phyloP scores from a whole-genome alignment of 1,140 invertebrate species.

The Tetramorium simillimum region DNA sequence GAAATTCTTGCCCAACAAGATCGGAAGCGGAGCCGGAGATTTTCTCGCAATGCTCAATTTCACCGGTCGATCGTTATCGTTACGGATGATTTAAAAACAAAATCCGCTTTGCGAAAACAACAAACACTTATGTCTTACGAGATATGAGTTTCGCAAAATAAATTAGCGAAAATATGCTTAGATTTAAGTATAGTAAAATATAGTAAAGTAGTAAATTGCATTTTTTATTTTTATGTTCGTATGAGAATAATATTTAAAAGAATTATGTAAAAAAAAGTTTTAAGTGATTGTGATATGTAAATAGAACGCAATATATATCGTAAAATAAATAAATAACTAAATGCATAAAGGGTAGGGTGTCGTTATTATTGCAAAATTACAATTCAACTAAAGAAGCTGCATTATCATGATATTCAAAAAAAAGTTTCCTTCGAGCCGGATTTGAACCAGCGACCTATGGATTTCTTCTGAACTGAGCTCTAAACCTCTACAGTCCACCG shows the following conservation, averaged over 20 bases:
- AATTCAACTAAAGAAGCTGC: neutral
- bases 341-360: neutral
- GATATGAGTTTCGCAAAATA: neutral
- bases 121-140: neutral
- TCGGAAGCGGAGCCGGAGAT: neutral
- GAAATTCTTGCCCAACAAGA: conserved; percentile 32
- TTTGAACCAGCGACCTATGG: conserved; percentile 83
- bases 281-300: neutral
- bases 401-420: neutral
- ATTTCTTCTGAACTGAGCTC: conserved; percentile 53
- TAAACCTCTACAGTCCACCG: conserved; percentile 68
- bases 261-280: neutral
- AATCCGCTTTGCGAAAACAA: neutral
- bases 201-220: neutral
- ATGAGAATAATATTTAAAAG: neutral
- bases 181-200: neutral
- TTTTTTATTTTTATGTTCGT: neutral
- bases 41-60: conserved; percentile 48
- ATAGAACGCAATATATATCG: neutral
- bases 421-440: conserved; percentile 80
- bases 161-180: neutral
- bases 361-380: neutral
- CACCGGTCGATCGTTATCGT: neutral
- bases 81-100: neutral
- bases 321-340: neutral